Evolutionary conservation across 2,113 vertebrate species (phyloP).

Genomic region (Datnioides undecimradiatus): DNA sequence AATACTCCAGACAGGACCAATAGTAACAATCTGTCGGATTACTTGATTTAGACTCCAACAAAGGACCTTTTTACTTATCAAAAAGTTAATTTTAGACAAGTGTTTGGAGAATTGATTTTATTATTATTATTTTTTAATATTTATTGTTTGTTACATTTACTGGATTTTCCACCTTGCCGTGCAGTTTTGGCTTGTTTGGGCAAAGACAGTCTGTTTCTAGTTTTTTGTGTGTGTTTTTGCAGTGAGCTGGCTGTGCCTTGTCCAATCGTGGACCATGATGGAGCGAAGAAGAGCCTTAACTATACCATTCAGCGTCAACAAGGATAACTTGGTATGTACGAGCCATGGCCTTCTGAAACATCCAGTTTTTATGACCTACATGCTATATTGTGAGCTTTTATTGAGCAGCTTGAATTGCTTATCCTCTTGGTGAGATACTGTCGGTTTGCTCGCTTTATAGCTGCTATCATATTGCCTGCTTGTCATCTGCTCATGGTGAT

Average conservation of each 20-base stretch:
- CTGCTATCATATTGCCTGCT: neutral
- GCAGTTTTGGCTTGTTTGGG: neutral
- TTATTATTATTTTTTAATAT: too few species aligned
- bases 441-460: neutral
- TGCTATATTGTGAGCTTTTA: neutral
- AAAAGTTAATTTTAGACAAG: too few species aligned
- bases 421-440: neutral
- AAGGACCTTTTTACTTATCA: too few species aligned
- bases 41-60: too few species aligned
- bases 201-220: neutral
- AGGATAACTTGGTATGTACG: constrained; percentile 69
- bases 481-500: neutral
- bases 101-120: neutral
- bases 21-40: too few species aligned
- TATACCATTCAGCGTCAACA: constrained; percentile 65
- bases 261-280: constrained; percentile 56
- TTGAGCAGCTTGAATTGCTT: neutral
- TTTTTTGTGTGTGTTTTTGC: neutral
- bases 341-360: neutral
- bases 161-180: too few species aligned
- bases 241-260: constrained; percentile 54
- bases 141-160: too few species aligned
- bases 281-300: constrained; percentile 76
- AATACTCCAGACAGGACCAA: too few species aligned
- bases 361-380: neutral